A percentile compares a stretch with the other conserved stretches of the same genome.
Conservation (phyloP, 2,113 vertebrate genomes). For the Stegastes partitus region DNA sequence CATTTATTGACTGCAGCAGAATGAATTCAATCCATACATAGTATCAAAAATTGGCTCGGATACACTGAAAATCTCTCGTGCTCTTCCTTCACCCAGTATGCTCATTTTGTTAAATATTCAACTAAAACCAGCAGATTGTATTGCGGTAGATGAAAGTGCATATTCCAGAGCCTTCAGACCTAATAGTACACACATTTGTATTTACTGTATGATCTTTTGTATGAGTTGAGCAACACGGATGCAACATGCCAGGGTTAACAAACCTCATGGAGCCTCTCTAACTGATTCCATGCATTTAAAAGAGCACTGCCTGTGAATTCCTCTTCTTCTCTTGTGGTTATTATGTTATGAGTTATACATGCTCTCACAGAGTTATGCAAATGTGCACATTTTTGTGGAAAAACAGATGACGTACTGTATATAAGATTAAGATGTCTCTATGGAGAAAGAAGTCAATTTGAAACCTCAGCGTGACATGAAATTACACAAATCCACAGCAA, state of each 20-base stretch:
- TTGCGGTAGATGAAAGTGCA: conserved; percentile 48
- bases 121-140: conserved; percentile 29
- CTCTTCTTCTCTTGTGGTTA: neutral
- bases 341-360: neutral
- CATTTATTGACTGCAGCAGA: neutral
- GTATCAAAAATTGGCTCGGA: neutral
- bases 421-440: conserved; percentile 27
- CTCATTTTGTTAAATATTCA: conserved; percentile 16
- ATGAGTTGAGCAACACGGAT: conserved; percentile 13
- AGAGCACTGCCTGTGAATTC: neutral
- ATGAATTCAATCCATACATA: neutral
- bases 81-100: neutral
- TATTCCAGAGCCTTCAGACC: conserved; percentile 24
- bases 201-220: conserved; percentile 47
- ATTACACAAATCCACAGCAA: conserved; percentile 44
- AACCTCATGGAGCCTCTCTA: neutral
- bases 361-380: conserved; percentile 29
- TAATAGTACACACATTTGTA: conserved; percentile 25
- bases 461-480: conserved; percentile 25
- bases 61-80: neutral
- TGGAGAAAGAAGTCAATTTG: conserved; percentile 16
- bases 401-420: neutral
- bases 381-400: conserved; percentile 3
- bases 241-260: neutral
- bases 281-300: conserved; percentile 27